Conservation (phyloP, 2,888 invertebrate species). For the Listrodromus nycthemerus region DNA sequence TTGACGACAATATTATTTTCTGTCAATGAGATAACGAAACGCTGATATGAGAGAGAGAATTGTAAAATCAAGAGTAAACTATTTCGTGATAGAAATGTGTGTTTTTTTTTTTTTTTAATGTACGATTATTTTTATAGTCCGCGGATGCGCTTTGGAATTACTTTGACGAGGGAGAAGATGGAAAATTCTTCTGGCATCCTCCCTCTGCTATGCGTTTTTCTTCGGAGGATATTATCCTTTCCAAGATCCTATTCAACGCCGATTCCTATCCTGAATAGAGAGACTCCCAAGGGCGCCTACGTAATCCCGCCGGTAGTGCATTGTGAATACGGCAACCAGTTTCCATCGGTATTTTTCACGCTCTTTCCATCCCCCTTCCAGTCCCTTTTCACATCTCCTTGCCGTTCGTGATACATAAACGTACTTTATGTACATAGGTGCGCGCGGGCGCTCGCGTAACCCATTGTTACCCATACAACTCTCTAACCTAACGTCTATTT, state of each 20-base stretch:
- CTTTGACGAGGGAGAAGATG: slow-evolving; percentile 1
- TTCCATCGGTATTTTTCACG: slow-evolving; percentile 75
- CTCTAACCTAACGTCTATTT: slow-evolving; percentile 37
- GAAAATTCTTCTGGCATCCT: slow-evolving; percentile 16
- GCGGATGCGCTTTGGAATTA: background rate
- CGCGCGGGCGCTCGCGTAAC: slow-evolving; percentile 57
- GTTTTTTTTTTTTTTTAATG: background rate
- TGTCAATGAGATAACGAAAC: background rate
- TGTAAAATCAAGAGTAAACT: background rate
- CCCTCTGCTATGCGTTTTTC: slow-evolving; percentile 27
- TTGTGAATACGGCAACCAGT: slow-evolving; percentile 77
- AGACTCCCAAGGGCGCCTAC: slow-evolving; percentile 80
- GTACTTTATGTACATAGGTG: slow-evolving; percentile 55
- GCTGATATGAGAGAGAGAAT: background rate
- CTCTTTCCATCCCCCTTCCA: slow-evolving; percentile 64
- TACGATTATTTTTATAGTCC: background rate
- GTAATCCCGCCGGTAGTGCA: slow-evolving; percentile 77
- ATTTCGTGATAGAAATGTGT: background rate
- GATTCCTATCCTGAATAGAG: slow-evolving; percentile 75
- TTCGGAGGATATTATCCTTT: slow-evolving; percentile 73
- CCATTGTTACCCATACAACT: slow-evolving; percentile 54
- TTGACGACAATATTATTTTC: background rate
- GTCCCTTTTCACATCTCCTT: slow-evolving; percentile 27
- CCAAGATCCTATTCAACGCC: slow-evolving; percentile 73
- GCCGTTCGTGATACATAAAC: slow-evolving; percentile 41